Evolutionary conservation across 2,888 invertebrate genomes (phyloP).

Genomic region (Brassicogethes aeneus): DNA sequence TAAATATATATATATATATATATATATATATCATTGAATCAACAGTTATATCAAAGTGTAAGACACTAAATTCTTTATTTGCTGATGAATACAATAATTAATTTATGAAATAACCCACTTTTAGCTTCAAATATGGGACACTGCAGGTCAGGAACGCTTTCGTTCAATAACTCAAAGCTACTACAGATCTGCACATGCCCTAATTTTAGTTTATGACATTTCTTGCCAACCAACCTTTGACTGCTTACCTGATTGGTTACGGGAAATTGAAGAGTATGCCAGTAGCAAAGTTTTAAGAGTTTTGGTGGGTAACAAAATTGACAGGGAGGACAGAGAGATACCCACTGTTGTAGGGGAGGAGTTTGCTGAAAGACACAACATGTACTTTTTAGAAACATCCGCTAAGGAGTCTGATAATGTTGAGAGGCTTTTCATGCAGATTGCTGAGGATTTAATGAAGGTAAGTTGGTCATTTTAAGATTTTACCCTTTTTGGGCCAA

Average conservation of each 20-base stretch:
- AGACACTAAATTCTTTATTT: background rate
- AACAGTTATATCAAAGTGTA: no score
- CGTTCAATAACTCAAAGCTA: constrained; percentile 97
- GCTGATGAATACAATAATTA: constrained; percentile 3
- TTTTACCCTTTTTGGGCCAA: background rate
- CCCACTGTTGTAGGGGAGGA: constrained; percentile 92
- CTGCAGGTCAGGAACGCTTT: constrained; percentile 94
- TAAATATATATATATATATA: constrained; percentile 7
- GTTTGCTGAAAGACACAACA: constrained; percentile 90
- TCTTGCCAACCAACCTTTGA: constrained; percentile 97
- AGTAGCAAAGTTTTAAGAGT: constrained; percentile 89
- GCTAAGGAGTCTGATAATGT: constrained; percentile 98
- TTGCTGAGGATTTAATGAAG: constrained; percentile 88
- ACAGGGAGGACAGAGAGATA: constrained; percentile 91
- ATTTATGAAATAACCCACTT: no score
- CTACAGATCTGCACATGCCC: constrained; percentile 93
- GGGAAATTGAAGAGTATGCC: constrained; percentile 96
- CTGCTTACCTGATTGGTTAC: constrained; percentile 91
- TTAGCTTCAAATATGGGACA: constrained; percentile 98
- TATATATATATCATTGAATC: no score
- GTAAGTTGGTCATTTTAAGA: no score
- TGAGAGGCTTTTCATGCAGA: constrained; percentile 92
- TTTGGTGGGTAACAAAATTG: constrained; percentile 95
- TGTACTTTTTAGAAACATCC: constrained; percentile 97
- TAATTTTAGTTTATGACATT: constrained; percentile 95